phyloP scores from a whole-genome alignment of 2,797 vertebrate species.

The Clarias pachynema region DNA sequence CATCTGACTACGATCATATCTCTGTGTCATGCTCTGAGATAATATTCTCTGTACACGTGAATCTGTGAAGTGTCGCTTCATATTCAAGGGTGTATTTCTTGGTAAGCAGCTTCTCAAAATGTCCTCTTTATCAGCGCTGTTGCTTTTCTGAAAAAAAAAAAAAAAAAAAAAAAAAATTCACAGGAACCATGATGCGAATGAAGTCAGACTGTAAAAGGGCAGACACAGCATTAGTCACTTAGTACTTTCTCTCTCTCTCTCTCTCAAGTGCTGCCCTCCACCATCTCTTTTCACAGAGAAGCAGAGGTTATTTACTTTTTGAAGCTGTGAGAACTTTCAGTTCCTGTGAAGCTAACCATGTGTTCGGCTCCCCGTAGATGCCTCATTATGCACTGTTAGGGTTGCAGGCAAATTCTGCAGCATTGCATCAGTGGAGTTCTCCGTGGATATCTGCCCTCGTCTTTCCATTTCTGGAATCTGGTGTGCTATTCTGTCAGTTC shows the following conservation, averaged over 20 bases:
- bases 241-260: neutral
- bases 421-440: constrained; percentile 49
- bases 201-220: neutral
- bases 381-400: constrained; percentile 32
- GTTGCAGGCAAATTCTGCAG: constrained; percentile 37
- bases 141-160: neutral
- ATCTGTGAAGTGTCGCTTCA: neutral
- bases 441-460: neutral
- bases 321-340: constrained; percentile 39
- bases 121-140: neutral
- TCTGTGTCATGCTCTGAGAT: neutral
- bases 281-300: constrained; percentile 11
- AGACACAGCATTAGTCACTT: neutral
- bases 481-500: neutral
- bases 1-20: neutral
- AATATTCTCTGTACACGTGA: neutral
- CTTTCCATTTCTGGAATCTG: neutral
- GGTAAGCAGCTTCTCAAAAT: neutral
- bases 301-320: constrained; percentile 53
- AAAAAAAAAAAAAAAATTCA: neutral
- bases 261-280: constrained; percentile 7
- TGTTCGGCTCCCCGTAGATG: constrained; percentile 23
- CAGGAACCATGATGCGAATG: constrained; percentile 3
- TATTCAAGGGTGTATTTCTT: neutral
- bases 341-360: constrained; percentile 41